These are phyloP conservation scores for Dolichallabes microphthalmus DNA, from an alignment of 2,113 vertebrate species.

Conservation along the genomic window DNA sequence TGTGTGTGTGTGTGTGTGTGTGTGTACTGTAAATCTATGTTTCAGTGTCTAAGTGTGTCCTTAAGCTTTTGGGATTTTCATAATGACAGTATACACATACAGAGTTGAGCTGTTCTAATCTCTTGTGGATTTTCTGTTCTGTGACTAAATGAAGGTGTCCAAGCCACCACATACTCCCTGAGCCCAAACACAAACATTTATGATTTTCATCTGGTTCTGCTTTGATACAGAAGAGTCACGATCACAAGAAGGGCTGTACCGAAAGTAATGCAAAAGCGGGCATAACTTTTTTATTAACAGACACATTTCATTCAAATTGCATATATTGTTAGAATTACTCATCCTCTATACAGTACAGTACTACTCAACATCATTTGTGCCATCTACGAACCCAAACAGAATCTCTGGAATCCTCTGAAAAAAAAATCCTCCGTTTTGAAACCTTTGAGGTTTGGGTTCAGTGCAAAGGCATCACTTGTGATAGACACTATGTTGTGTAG, in stretches of 20 bases:
- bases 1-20: background rate
- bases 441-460: too few species aligned
- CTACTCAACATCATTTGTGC: too few species aligned
- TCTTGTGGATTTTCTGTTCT: conserved; percentile 20
- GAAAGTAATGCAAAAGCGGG: too few species aligned
- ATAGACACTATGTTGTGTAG: too few species aligned
- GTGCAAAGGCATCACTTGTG: too few species aligned
- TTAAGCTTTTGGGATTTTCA: background rate
- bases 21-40: background rate
- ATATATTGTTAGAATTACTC: too few species aligned
- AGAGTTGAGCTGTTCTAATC: background rate
- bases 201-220: background rate
- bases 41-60: background rate
- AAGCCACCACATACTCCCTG: background rate
- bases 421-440: too few species aligned
- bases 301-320: too few species aligned
- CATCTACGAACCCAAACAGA: too few species aligned
- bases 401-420: too few species aligned
- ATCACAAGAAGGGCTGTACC: background rate
- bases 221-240: background rate
- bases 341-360: too few species aligned
- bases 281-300: too few species aligned
- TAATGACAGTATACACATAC: conserved; percentile 16
- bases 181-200: conserved; percentile 6
- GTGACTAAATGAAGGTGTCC: conserved; percentile 2